A percentile compares a stretch with the other conserved stretches of the same genome.
Evolutionary conservation across 2,797 vertebrate genomes (phyloP).

Genomic region (Phoebastria nigripes): DNA sequence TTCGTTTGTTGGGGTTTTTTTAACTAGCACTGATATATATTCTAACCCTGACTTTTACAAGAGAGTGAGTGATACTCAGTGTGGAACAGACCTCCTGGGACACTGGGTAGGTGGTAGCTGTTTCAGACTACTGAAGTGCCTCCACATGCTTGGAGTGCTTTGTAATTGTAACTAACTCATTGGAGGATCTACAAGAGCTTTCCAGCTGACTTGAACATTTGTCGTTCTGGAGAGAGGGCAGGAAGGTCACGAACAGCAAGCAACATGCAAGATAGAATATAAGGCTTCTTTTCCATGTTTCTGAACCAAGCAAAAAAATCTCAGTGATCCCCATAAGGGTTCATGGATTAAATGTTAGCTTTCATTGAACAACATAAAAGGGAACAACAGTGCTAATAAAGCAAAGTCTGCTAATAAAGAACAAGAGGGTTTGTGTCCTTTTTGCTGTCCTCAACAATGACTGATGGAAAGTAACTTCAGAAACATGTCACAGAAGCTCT

Average conservation of each 20-base stretch:
- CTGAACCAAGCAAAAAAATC: background rate
- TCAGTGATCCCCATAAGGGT: background rate
- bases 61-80: background rate
- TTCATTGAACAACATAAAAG: background rate
- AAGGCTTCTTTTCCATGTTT: background rate
- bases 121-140: constrained; percentile 23
- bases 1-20: background rate
- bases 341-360: background rate
- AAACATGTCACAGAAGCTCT: background rate
- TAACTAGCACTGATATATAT: background rate
- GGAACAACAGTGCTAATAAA: background rate
- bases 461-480: background rate
- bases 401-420: background rate
- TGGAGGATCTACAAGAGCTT: background rate
- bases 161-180: background rate
- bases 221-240: background rate
- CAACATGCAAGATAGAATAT: background rate
- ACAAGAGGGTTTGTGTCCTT: background rate
- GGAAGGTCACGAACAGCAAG: background rate
- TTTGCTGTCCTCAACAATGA: background rate
- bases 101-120: background rate
- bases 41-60: background rate
- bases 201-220: background rate
- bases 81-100: background rate
- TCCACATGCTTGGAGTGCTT: background rate